Evolutionary conservation across 2,113 vertebrate genomes (phyloP), one percentile per base, ranked within the genome.

Genomic region (Eira barbara): DNA sequence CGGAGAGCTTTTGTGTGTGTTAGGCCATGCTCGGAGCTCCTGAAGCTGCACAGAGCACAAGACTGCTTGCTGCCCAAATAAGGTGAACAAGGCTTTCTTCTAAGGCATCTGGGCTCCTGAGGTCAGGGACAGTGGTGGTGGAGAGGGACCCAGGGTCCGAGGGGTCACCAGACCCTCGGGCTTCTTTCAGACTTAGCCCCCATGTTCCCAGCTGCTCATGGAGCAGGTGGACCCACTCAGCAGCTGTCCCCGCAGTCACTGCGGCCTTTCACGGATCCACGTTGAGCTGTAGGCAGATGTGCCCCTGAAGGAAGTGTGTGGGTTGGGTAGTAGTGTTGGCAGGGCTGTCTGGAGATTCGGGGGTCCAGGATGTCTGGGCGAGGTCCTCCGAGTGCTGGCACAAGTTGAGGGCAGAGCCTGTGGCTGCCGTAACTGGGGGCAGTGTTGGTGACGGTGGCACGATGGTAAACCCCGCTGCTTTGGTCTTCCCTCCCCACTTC

Each of bases 31-130:
- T 4, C 5, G 3, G 21, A 18, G 45, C 34, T 34, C 71, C 59
- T 1, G 4, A 20, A 1, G 42, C 7, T 1, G 11, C 4, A 8
- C 9, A 2, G 79, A 20, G 31, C 0, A 0, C 39, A 29, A 2
- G 29, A 20, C 69, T 34, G 47, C 34, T 31, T 27, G 34, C 31
- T 83, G 61, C 34, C 10, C 1, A 1, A 18, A 55, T 6, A 21
- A 61, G 73, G 39, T 3, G 12, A 6, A 74, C 39, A 14, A 14
- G 73, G 12, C 73, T 74, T 45, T 45, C 73, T 74, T 61, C 49
- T 42, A 57, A 4, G 1, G 6, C 15, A 18, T n/a, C 49, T 27
- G 21, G 59, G 63, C 21, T n/a, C 49, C 42, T 20, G 52, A 63
- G 52, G 45, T 52, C 76, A 42, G 6, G n/a, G 15, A 11, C 6